phyloP scores from a whole-genome alignment of 2,888 invertebrate genomes.

The Eupithecia dodoneata region DNA sequence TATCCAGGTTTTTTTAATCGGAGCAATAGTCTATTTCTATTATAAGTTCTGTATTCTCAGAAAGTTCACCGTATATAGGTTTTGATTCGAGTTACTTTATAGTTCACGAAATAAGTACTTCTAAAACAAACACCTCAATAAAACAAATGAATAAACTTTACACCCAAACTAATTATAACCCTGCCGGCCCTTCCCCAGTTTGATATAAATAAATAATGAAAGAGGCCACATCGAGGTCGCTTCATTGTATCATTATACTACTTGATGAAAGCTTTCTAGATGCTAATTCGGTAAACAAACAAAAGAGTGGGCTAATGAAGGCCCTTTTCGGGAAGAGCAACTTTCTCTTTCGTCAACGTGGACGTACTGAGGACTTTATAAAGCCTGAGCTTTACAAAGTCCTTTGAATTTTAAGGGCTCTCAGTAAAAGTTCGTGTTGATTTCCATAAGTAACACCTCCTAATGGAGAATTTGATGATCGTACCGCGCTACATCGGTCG shows the following conservation, averaged over 20 bases:
- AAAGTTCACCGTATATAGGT: not conserved
- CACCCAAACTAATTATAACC: conserved; percentile 33
- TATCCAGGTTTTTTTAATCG: too few species aligned
- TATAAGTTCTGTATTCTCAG: not conserved
- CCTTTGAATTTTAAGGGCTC: not conserved
- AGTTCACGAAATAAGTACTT: not conserved
- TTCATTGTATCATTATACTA: conserved; percentile 70
- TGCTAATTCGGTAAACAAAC: conserved; percentile 82
- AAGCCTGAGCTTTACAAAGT: not conserved
- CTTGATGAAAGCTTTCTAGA: conserved; percentile 71
- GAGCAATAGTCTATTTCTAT: too few species aligned
- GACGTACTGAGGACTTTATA: conserved; percentile 1
- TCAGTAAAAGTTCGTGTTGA: not conserved
- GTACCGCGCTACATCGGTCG: too few species aligned
- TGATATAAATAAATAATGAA: conserved; percentile 36
- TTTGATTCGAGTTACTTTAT: not conserved
- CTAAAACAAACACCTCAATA: conserved; percentile 3
- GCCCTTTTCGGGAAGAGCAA: conserved; percentile 72
- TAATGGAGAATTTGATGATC: not conserved
- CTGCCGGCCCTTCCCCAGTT: conserved; percentile 23
- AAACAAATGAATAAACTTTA: conserved; percentile 25
- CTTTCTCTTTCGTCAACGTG: conserved; percentile 71
- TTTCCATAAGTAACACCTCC: not conserved
- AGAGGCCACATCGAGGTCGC: conserved; percentile 52
- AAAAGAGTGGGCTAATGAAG: conserved; percentile 81